Evolutionary conservation across 2,888 invertebrate genomes (phyloP), one percentile per base, ranked within the genome.

Genomic region (Acanthosepion esculentum): DNA sequence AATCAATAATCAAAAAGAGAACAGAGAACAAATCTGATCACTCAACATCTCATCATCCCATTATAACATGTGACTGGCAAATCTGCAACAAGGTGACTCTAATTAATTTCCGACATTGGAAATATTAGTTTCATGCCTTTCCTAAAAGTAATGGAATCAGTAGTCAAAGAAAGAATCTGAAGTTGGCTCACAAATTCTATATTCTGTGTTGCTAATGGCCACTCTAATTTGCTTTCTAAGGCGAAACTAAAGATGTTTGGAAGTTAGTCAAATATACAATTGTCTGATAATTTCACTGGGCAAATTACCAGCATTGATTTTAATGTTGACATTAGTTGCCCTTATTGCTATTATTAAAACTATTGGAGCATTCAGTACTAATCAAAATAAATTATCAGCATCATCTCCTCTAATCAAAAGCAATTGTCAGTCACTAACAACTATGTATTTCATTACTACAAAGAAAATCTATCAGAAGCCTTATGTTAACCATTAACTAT

Each of bases 281-380:
- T 78, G n/a, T 33, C 78, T 78, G 78, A n/a, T 78, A 78, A 78
- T 78, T 78, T 78, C n/a, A 78, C 78, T n/a, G n/a, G 78, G 78
- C n/a, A n/a, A 78, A 78, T 78, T n/a, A 78, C 78, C 78, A 33
- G n/a, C 78, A 78, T 78, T 78, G 78, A 78, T 78, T 78, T 12
- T 78, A 78, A 78, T 78, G 78, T 78, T 78, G 78, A 78, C n/a
- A 78, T 33, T 20, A n/a, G 78, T n/a, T 20, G 12, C n/a, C 15
- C n/a, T n/a, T 12, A 12, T 78, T 0, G 20, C 78, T 33, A n/a
- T 18, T 78, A 78, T 78, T 78, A 78, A n/a, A 78, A n/a, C n/a
- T 5, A 78, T n/a, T 0, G 15, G 15, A 33, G n/a, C 8, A 78
- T n/a, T n/a, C 33, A 18, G n/a, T n/a, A 78, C n/a, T 78, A 78